Base-by-base conservation (phyloP, 1,140 invertebrate genomes). In the Lepidotrigona ventralis region DNA sequence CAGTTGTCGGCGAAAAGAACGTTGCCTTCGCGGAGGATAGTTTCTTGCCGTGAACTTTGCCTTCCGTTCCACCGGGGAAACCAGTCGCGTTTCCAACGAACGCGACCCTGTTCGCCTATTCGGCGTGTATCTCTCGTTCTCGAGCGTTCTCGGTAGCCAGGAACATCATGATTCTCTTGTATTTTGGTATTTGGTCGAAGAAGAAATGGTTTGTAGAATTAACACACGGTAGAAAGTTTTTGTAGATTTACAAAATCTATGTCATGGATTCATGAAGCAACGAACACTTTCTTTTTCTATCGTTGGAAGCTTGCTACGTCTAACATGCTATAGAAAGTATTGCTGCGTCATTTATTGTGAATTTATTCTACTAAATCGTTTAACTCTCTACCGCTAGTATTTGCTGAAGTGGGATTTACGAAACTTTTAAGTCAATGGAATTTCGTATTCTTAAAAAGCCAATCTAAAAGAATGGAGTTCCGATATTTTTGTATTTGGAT, bases 21-120 rank as follows among this genome's bases (percentile, higher is more conserved):
- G 74, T 70, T 77, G 56, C 66, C 81, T 78, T 78, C 77, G 64
- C 73, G 53, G 70, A 82, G 74, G 79, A 81, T 64, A 81, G 26
- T 56, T 83, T 83, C 81, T 83, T 46, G 51, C 81, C 81, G 66
- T 83, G 81, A 83, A 83, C 81, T 83, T 83, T 83, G 81, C 81
- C 81, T 78, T 60, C 54, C 39, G 64, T 21, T 53, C 19, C 63
- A 19, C 5, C 23, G 29, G 29, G 51, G n/a, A n/a, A 68, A 77
- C 73, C 64, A 14, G 63, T 69, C 76, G 76, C 26, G 46, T 77
- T 77, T 77, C 72, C 54, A 58, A 33, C 54, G 33, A 75, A 60
- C 26, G 21, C 26, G 15, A 1, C 60, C 46, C 29, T 29, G 29
- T 23, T 33, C 64, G 15, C 53, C 17, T 56, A 54, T 68, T 21